phyloP scores from a whole-genome alignment of 2,888 invertebrate genomes.

The Mythimna loreyi region DNA sequence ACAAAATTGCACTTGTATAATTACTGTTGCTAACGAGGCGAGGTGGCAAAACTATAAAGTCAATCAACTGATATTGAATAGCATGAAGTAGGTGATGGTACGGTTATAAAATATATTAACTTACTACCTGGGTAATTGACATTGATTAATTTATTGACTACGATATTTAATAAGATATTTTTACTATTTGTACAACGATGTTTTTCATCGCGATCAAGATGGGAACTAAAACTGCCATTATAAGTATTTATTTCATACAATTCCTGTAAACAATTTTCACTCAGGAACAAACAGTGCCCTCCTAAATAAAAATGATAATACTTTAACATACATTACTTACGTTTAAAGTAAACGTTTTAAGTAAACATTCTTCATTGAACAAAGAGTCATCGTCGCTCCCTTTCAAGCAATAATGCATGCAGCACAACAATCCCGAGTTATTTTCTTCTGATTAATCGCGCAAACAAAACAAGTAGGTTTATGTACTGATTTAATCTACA shows the following conservation, averaged over 20 bases:
- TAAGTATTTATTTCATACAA: too few species aligned
- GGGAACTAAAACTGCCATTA: too few species aligned
- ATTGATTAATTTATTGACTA: too few species aligned
- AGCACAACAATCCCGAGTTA: constrained; percentile 7
- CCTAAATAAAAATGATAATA: too few species aligned
- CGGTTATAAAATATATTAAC: neutral
- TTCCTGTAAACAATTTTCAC: too few species aligned
- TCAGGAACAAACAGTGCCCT: too few species aligned
- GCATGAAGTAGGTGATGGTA: neutral
- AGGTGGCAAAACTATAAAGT: neutral
- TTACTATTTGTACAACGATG: too few species aligned
- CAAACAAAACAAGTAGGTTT: constrained; percentile 33
- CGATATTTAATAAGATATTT: too few species aligned
- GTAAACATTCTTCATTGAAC: neutral
- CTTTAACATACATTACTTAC: too few species aligned
- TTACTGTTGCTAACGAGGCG: neutral
- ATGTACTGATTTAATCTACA: constrained; percentile 35
- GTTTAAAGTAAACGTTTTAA: too few species aligned
- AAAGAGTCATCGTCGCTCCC: neutral
- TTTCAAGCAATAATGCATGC: constrained; percentile 20
- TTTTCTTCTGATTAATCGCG: constrained; percentile 35
- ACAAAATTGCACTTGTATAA: neutral
- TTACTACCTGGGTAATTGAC: too few species aligned
- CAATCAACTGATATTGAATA: neutral
- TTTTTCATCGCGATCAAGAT: too few species aligned